phyloP scores from a whole-genome alignment of 2,888 invertebrate species.

The Apamea epomidion region DNA sequence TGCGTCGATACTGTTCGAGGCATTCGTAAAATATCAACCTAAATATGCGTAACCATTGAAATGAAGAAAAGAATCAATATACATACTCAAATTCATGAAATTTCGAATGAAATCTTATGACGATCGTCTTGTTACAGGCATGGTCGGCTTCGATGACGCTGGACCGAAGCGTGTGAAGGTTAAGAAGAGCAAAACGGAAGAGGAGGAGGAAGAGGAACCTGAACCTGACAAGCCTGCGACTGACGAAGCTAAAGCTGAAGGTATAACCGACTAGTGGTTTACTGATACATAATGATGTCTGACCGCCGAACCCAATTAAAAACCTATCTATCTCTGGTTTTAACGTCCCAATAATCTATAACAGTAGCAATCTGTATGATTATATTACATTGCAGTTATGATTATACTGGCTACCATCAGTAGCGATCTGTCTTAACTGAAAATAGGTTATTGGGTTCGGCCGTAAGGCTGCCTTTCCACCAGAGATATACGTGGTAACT shows the following conservation, averaged over 20 bases:
- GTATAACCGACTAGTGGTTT: conserved; percentile 63
- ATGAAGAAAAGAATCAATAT: neutral
- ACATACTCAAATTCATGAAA: neutral
- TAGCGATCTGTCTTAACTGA: too few species aligned
- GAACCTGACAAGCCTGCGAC: conserved; percentile 77
- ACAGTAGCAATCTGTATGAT: neutral
- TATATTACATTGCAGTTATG: too few species aligned
- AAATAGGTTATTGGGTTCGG: too few species aligned
- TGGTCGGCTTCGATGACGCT: conserved; percentile 87
- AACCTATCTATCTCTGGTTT: neutral
- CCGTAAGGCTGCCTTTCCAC: too few species aligned
- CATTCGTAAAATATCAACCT: neutral
- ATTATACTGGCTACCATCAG: too few species aligned
- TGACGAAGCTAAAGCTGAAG: conserved; percentile 81
- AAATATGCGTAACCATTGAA: neutral
- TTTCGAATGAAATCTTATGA: neutral
- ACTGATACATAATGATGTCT: neutral
- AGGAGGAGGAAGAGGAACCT: conserved; percentile 86
- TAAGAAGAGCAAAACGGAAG: conserved; percentile 84
- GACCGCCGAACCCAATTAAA: neutral
- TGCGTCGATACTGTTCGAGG: neutral
- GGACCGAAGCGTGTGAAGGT: conserved; percentile 87
- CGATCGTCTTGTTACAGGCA: conserved; percentile 72
- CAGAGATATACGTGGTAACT: too few species aligned
- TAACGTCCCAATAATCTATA: neutral